Evolutionary conservation across 2,113 vertebrate genomes (phyloP), one percentile per base, ranked within the genome.

Genomic region (Phrynocephalus versicolor): DNA sequence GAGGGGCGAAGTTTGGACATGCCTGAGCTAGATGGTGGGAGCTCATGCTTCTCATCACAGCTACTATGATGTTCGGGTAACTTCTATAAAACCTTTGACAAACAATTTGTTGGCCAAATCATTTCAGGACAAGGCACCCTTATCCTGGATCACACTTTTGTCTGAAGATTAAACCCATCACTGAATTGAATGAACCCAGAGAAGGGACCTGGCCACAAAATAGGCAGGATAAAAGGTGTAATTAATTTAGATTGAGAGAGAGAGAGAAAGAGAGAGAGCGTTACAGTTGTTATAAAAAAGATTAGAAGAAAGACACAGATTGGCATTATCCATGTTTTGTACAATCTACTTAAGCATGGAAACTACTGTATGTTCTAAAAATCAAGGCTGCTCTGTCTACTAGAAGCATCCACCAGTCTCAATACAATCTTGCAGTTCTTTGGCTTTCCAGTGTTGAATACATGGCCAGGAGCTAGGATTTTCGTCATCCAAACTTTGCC

Each of bases 401-500:
- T 62, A 27, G 82, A 92, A 64, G 60, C 2, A 6, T 65, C 51
- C 71, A 33, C 73, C 35, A 69, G 57, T 55, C 13, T 10, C 65
- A 74, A 85, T 35, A 70, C 73, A 74, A 55, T 87, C 78, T 88
- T 87, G 87, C 0, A 0, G 79, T 86, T 79, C 73, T 21, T 85
- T 91, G 90, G 90, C 84, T 77, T 45, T 1, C 69, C 55, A 41
- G 2, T n/a, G 25, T 79, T 87, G 75, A 41, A 79, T 62, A 92
- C 69, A 91, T 58, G 33, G 92, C 91, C 91, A 92, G 93, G 89
- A 94, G n/a, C 74, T 77, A 69, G 23, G 64, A 39, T 69, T 33
- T 93, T 91, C 80, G 79, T 74, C 88, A 51, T 51, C 60, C 70
- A 55, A 85, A 73, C 83, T 92, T 45, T 30, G 2, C 1, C 27